Percentiles rank a stretch among this genome's conserved stretches.
Evolutionary conservation across 2,113 vertebrate genomes (phyloP).

Genomic region (Mormyrus lacerda): DNA sequence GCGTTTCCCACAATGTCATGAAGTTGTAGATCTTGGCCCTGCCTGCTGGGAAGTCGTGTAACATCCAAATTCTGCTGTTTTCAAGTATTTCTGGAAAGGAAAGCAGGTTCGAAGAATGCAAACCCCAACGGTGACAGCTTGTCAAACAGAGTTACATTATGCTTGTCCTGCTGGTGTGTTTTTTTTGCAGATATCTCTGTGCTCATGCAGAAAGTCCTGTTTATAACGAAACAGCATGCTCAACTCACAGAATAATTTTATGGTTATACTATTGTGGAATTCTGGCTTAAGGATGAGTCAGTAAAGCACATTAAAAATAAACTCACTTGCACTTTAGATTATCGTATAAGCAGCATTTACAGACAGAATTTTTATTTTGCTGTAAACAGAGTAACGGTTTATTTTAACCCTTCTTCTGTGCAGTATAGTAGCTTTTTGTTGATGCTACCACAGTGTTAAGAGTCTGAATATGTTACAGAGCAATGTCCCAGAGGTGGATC

Average conservation of each 20-base stretch:
- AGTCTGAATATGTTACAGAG: not conserved
- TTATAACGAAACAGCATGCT: not conserved
- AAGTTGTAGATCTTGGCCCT: not conserved
- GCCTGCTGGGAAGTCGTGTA: not conserved
- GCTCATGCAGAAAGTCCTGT: not conserved
- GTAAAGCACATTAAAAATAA: not conserved
- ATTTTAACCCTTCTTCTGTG: not conserved
- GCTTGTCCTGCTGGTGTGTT: not conserved
- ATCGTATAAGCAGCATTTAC: not conserved
- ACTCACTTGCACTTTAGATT: not conserved
- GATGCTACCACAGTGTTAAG: not conserved
- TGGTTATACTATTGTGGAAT: not conserved
- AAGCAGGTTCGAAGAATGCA: not conserved
- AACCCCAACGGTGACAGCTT: not conserved
- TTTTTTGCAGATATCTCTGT: not conserved
- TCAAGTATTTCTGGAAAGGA: not conserved
- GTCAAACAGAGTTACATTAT: not conserved
- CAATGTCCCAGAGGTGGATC: not conserved
- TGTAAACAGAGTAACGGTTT: not conserved
- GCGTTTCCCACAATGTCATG: not conserved
- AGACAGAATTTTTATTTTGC: not conserved
- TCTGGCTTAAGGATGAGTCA: not conserved
- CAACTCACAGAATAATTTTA: not conserved
- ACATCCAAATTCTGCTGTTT: not conserved
- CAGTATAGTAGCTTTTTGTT: not conserved